Base-by-base conservation (phyloP, 2,797 vertebrate genomes). In the Coregonus suidteri region DNA sequence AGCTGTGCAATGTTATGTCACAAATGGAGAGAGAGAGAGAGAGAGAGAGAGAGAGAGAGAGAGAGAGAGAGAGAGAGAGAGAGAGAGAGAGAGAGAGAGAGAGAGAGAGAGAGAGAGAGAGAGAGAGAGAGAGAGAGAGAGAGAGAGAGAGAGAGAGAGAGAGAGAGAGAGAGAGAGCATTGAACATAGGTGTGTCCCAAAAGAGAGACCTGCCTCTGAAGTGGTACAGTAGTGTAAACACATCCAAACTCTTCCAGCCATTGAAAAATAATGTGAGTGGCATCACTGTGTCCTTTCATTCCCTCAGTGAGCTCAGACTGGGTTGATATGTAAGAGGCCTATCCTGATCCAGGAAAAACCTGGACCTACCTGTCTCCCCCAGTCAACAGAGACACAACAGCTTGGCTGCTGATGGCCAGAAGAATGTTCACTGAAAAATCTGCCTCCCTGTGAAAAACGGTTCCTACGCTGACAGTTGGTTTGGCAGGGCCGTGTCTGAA, bases 381-480 rank as follows among this genome's bases (percentile, higher is more conserved):
- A 13, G 59, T 47, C 35, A 74, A 47, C n/a, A 65, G 16, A 35
- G 3, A 37, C 18, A 59, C 54, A 16, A 11, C 64, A 64, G 34
- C 15, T 4, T 51, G 76, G 41, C 31, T 53, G 73, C n/a, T 72
- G 62, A 83, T 18, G 15, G 30, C 11, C 62, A 76, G 67, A 67
- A 9, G 18, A 76, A 73, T 52, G 73, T 81, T 82, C 76, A 77
- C 74, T 67, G 76, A 7, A 3, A 9, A 47, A 47, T 11, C 9
- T 9, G 41, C 41, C 41, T 47, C 7, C 68, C 56, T 15, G 11
- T 11, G 70, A 67, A 5, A 25, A 76, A 71, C 65, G 41, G 66
- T 77, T 83, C 85, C 54, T 70, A 37, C 79, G 66, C 71, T 84
- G 41, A 85, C 74, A 79, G 75, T 77, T 41, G 70, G 59, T 75